Percentiles rank a stretch among this genome's conserved stretches.
These are phyloP conservation scores for Pachyseris speciosa DNA, from an alignment of 64 coral and sea anemone species.

Conservation along the genomic window DNA sequence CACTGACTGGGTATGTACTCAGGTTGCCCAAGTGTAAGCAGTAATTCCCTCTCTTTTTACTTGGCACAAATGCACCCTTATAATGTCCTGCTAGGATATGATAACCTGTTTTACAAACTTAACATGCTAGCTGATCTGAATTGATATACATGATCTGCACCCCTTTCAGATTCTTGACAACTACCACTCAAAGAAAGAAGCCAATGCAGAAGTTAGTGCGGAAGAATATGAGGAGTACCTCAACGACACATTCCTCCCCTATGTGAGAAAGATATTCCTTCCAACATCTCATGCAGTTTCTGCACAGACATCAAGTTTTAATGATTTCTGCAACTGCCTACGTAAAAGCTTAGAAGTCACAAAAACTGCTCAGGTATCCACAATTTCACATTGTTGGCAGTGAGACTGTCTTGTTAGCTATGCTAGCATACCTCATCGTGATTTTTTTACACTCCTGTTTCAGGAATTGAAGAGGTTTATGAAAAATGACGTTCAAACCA, in stretches of 20 bases:
- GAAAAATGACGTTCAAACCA: neutral
- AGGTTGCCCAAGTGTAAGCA: no score
- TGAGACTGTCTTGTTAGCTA: no score
- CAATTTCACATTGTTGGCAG: neutral
- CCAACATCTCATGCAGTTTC: neutral
- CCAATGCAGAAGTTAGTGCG: neutral
- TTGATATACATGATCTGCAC: neutral
- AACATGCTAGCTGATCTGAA: neutral
- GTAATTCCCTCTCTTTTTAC: no score
- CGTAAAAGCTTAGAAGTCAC: neutral
- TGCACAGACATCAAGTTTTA: neutral
- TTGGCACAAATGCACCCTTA: no score
- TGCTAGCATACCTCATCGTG: neutral
- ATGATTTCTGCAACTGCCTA: slow-evolving; percentile 1
- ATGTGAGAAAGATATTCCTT: slow-evolving; percentile 16
- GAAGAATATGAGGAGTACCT: slow-evolving; percentile 8
- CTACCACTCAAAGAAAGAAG: neutral
- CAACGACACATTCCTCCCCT: slow-evolving; percentile 18
- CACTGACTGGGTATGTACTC: no score
- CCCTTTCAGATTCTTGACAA: slow-evolving; percentile 6
- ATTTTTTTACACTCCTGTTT: neutral
- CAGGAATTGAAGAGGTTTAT: neutral
- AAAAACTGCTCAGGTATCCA: neutral
- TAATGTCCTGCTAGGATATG: no score
- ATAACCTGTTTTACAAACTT: neutral